Base-by-base conservation (phyloP, 2,888 invertebrate genomes). In the Cyclophora punctaria region DNA sequence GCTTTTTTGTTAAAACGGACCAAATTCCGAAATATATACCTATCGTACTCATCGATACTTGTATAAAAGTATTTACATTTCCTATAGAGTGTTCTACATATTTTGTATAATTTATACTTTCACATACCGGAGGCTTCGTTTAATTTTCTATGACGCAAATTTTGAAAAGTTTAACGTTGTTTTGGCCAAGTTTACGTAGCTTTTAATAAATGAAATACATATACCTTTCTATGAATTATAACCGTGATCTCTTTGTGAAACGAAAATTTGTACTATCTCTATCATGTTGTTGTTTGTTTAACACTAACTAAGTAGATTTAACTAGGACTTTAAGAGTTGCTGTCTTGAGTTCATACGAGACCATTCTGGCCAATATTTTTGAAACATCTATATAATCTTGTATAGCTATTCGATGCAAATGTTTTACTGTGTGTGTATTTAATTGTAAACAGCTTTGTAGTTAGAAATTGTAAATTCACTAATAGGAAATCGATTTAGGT, bases 371-470 rank as follows among this genome's bases (percentile, higher is more conserved):
- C 71, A 71, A 72, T 71, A 65, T 73, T 70, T 65, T 61, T 52
- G 60, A 67, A 63, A 63, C 44, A 62, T 61, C 60, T 66, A 50
- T 66, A 59, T 70, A 69, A 71, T 64, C 64, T 66, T 67, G 60
- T 71, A 55, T 60, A 67, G 58, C 51, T 60, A 57, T 56, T 59
- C 60, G 59, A 60, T 57, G 60, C 63, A 61, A 66, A 67, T 67
- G 69, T 69, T 67, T 72, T 69, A 73, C 63, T 69, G 66, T 75
- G 72, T 73, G 75, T 75, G 75, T 78, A 73, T 68, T 73, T 67
- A 62, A 67, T 62, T 70, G 66, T 78, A 73, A 73, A 75, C 69
- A 64, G 80, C 80, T 82, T 80, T 58, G 64, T 80, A 82, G 74
- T 69, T 78, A 80, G 73, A 75, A 66, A 73, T 72, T 80, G 75